Conservation (phyloP, 2,113 vertebrate genomes). For the Emydocephalus ijimae region DNA sequence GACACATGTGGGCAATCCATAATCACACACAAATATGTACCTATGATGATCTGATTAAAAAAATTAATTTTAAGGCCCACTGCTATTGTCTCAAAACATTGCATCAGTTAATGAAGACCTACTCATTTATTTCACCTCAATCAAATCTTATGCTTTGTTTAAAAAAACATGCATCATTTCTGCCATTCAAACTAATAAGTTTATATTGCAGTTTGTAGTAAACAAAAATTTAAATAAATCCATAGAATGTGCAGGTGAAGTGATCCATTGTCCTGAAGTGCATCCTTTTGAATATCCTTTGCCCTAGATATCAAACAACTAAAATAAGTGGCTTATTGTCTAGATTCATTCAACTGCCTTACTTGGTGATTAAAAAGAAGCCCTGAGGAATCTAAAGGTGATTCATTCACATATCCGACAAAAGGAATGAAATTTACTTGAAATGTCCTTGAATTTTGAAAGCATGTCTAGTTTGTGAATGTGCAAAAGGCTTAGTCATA, state of each 20-base stretch:
- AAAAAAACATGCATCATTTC: not conserved
- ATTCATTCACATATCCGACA: not conserved
- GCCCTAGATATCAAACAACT: not conserved
- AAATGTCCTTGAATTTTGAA: not conserved
- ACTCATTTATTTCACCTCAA: not conserved
- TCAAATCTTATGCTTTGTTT: not conserved
- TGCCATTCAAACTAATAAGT: not conserved
- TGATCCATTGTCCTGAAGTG: not conserved
- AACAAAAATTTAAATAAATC: not conserved
- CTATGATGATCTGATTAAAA: not conserved
- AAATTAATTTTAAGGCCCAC: not conserved
- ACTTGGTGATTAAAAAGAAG: not conserved
- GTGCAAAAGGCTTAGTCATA: not conserved
- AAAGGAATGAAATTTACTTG: not conserved
- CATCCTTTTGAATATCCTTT: not conserved
- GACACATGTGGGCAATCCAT: not conserved
- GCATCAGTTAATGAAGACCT: not conserved
- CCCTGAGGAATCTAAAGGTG: not conserved
- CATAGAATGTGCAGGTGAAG: not conserved
- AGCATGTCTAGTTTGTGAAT: not conserved
- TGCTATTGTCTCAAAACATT: not conserved
- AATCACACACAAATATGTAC: not conserved
- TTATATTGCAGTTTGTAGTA: not conserved
- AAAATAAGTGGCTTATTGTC: not conserved
- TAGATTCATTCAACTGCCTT: not conserved